These are phyloP conservation scores for Doris montereyensis DNA, from an alignment of 2,888 invertebrate genomes.

Conservation along the genomic window DNA sequence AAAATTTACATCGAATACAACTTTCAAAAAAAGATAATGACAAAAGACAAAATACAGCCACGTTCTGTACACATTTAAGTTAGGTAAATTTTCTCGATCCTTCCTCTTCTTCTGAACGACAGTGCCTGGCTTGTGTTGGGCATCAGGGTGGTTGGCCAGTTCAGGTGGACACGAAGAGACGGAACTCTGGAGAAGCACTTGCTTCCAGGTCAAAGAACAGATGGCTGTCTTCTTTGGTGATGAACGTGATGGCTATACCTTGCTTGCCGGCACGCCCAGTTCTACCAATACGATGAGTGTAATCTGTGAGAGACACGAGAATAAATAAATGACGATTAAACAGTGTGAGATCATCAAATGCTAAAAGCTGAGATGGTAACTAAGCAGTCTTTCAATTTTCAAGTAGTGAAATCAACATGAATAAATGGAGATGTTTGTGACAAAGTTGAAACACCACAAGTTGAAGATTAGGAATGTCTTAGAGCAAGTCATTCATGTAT, in stretches of 20 bases:
- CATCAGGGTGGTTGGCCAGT: conserved; percentile 97
- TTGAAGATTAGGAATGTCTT: too few species aligned
- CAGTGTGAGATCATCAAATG: too few species aligned
- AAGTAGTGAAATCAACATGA: too few species aligned
- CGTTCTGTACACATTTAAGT: conserved; percentile 18
- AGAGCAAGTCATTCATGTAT: too few species aligned
- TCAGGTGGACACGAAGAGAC: conserved; percentile 96
- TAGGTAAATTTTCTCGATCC: conserved; percentile 66
- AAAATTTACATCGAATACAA: too few species aligned
- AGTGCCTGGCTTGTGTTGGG: conserved; percentile 96
- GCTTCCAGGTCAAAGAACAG: conserved; percentile 98
- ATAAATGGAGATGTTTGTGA: too few species aligned
- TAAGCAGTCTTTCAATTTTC: too few species aligned
- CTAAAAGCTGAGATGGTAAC: too few species aligned
- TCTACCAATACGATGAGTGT: conserved; percentile 91
- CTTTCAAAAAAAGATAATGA: not conserved
- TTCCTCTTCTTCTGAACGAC: conserved; percentile 85
- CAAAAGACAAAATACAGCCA: not conserved
- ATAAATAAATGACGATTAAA: not conserved
- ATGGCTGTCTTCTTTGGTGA: conserved; percentile 95
- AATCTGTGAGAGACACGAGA: conserved; percentile 77
- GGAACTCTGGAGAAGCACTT: conserved; percentile 86
- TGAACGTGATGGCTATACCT: conserved; percentile 95
- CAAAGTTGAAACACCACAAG: too few species aligned
- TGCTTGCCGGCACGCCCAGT: conserved; percentile 99